Evolutionary conservation across 2,113 vertebrate genomes (phyloP).

Genomic region (Rattus rattus): DNA sequence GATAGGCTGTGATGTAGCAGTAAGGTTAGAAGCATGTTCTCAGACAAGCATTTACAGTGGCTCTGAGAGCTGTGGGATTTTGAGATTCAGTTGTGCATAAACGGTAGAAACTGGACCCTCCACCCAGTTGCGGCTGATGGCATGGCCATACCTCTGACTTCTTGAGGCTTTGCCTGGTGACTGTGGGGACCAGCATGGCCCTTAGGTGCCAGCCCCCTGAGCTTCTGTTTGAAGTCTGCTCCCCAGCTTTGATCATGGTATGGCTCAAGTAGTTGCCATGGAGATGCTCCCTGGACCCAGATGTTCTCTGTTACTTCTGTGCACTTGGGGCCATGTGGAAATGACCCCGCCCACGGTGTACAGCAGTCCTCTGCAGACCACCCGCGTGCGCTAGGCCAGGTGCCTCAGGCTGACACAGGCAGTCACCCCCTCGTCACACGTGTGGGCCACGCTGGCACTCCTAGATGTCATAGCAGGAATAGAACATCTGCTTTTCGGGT

Average conservation of each 20-base stretch:
- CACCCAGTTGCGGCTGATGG: not conserved
- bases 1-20: not conserved
- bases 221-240: not conserved
- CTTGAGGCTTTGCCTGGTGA: not conserved
- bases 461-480: not conserved
- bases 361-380: not conserved
- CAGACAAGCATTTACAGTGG: not conserved
- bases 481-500: not conserved
- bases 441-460: not conserved
- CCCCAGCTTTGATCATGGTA: not conserved
- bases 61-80: not conserved
- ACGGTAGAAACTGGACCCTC: not conserved
- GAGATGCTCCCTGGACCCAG: not conserved
- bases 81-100: not conserved
- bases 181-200: not conserved
- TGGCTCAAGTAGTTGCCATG: not conserved
- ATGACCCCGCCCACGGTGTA: fast-evolving
- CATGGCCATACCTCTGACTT: not conserved
- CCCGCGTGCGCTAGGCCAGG: fast-evolving
- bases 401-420: not conserved
- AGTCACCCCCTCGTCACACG: too few relatives aligned
- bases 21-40: not conserved
- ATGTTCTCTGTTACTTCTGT: not conserved
- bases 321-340: not conserved
- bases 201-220: not conserved